Conservation (phyloP, 2,888 invertebrate genomes). For the Zaprionus obscuricornis region DNA sequence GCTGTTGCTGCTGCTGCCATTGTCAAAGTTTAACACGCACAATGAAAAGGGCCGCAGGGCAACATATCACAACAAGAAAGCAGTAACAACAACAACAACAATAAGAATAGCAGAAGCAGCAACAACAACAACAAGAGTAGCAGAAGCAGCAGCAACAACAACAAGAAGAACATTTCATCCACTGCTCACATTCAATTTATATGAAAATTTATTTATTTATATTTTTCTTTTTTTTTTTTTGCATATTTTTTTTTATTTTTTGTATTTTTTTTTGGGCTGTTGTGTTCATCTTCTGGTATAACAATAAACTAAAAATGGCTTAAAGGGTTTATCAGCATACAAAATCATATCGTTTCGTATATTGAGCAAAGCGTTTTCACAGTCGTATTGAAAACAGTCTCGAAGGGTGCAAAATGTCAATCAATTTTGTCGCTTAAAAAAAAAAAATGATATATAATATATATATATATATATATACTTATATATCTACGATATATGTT, state of each 20-base stretch:
- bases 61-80: constrained; percentile 25
- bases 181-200: constrained; percentile 52
- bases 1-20: constrained; percentile 2
- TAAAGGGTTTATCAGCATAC: constrained; percentile 65
- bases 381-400: constrained; percentile 63
- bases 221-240: constrained; percentile 3
- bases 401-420: constrained; percentile 72
- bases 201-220: constrained; percentile 55
- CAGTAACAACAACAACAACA: too few species aligned
- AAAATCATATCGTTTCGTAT: constrained; percentile 53
- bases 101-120: not conserved
- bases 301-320: constrained; percentile 71
- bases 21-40: constrained; percentile 38
- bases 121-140: too few species aligned
- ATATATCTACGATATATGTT: too few species aligned
- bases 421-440: constrained; percentile 71
- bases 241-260: constrained; percentile 8
- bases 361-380: constrained; percentile 14
- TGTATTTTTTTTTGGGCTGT: constrained; percentile 1
- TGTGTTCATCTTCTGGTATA: constrained; percentile 18
- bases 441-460: constrained; percentile 67
- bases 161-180: constrained; percentile 52
- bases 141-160: too few species aligned
- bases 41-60: constrained; percentile 26
- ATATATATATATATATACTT: constrained; percentile 37